Evolutionary conservation across 2,797 vertebrate genomes (phyloP).

Genomic region (Heterohyrax brucei): DNA sequence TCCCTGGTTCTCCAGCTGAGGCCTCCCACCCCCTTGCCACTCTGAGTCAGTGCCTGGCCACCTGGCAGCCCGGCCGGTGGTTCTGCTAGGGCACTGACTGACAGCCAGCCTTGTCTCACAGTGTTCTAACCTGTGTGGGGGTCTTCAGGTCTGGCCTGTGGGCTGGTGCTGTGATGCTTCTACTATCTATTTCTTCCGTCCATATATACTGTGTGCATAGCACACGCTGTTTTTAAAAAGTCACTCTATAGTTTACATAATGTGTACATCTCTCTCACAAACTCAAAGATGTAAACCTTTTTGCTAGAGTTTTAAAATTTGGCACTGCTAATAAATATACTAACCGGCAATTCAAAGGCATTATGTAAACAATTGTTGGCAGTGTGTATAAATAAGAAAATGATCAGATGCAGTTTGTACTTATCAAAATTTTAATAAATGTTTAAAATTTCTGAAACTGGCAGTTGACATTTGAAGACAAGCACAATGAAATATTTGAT

Average conservation of each 20-base stretch:
- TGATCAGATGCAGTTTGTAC: not conserved
- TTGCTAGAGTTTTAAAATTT: not conserved
- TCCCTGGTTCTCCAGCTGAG: no score
- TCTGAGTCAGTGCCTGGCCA: no score
- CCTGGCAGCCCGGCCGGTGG: no score
- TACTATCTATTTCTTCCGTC: not conserved
- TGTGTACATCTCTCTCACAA: not conserved
- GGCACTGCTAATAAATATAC: not conserved
- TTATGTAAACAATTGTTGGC: not conserved
- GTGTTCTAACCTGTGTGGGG: no score
- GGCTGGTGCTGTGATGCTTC: no score
- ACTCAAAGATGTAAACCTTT: not conserved
- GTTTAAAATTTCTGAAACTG: not conserved
- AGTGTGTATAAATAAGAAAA: not conserved
- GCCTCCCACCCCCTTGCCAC: no score
- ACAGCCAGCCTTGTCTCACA: no score
- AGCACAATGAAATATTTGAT: not conserved
- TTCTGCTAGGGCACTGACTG: no score
- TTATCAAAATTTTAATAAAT: not conserved
- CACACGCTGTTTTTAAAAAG: no score
- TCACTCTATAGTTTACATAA: not conserved
- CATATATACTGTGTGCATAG: no score
- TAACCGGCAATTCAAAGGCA: not conserved
- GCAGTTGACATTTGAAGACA: not conserved
- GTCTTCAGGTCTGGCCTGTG: no score